phyloP scores from a whole-genome alignment of 2,888 invertebrate species.

The Tiliacea citrago region DNA sequence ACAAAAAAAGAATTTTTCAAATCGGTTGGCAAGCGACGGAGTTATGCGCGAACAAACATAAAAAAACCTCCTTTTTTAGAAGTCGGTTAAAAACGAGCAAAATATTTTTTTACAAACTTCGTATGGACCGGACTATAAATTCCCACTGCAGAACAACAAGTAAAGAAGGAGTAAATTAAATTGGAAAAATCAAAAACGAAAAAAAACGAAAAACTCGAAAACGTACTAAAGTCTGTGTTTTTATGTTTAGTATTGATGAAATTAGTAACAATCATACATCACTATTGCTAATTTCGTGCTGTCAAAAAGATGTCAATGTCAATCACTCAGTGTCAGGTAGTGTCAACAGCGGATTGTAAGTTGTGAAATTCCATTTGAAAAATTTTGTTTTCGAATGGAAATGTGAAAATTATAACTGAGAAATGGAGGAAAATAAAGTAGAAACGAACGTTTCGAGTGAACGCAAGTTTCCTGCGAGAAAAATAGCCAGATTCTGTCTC shows the following conservation, averaged over 20 bases:
- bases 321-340: constrained; percentile 17
- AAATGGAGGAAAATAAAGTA: constrained; percentile 66
- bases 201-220: too few species aligned
- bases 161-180: not conserved
- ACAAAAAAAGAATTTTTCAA: too few species aligned
- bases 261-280: constrained; percentile 19
- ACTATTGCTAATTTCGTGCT: constrained; percentile 2
- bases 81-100: too few species aligned
- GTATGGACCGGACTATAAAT: too few species aligned
- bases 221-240: not conserved
- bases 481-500: constrained; percentile 55
- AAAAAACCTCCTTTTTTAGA: too few species aligned
- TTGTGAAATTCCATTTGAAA: constrained; percentile 24
- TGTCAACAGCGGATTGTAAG: constrained; percentile 13
- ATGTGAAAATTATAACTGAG: constrained; percentile 29
- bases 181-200: not conserved
- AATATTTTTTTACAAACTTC: too few species aligned
- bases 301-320: constrained; percentile 17
- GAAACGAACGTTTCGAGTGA: constrained; percentile 50
- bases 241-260: not conserved
- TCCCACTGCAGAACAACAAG: not conserved
- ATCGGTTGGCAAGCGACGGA: too few species aligned
- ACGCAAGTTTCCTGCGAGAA: constrained; percentile 51
- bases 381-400: constrained; percentile 25
- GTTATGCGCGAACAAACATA: too few species aligned